Base-by-base conservation (phyloP, 2,888 invertebrate genomes). In the Pycnomerus fuliginosus region DNA sequence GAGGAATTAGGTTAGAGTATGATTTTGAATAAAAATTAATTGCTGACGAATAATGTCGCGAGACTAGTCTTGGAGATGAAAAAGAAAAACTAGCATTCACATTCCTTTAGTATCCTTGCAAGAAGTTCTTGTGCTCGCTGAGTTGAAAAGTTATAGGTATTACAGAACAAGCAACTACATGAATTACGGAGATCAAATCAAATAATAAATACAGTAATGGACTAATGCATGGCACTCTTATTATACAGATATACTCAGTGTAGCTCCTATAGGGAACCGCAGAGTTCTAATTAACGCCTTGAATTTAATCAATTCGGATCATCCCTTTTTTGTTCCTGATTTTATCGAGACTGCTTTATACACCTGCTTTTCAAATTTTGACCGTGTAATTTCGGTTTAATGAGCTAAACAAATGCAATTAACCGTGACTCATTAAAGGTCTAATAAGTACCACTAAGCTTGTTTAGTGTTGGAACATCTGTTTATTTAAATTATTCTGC, bases 351-450 rank as follows among this genome's bases (percentile, higher is more conserved):
- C 3, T 8, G 12, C 8, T 13, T 13, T 28, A 11, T 34, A 33
- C 41, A 41, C 35, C 41, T 41, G 41, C 41, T 35, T 41, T 34
- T 27, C 17, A 16, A 17, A 25, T 17, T 33, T 35, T 29, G 29
- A 29, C 23, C 25, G 31, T 39, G 20, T 34, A 41, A 41, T 52
- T 55, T 42, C 24, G 35, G 48, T 43, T 55, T 55, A 55, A 55
- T 51, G 52, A 52, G 49, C 47, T 47, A 43, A 50, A 55, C 52
- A 50, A 55, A 55, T 49, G 50, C 37, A 55, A 55, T 55, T 55
- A 55, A 52, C 50, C 51, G 52, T 54, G 52, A 54, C 48, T 54
- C 52, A 50, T 52, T 54, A 54, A 37, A 17, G 30, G 11, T 48
- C 31, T 48, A 44, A 48, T 45, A 40, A 40, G 40, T 40, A 4